phyloP scores from a whole-genome alignment of 2,888 invertebrate species.

The Cosmopolites sordidus region DNA sequence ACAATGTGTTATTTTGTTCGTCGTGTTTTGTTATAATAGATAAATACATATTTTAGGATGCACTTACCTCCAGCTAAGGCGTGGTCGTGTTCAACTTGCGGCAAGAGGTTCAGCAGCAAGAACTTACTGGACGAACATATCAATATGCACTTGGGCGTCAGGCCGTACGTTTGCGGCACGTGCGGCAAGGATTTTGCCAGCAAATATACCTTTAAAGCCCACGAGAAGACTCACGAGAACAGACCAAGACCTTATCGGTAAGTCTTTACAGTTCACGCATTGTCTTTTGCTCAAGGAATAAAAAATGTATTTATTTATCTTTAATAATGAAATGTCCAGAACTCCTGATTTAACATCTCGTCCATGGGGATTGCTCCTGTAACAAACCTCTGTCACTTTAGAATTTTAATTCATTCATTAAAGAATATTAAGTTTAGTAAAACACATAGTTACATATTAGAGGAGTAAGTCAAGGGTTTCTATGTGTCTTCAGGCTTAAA shows the following conservation, averaged over 20 bases:
- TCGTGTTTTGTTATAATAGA: background rate
- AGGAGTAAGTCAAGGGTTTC: too few relatives aligned
- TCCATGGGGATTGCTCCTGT: too few relatives aligned
- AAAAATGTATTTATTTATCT: background rate
- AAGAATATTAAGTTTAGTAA: too few relatives aligned
- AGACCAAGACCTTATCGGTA: constrained; percentile 61
- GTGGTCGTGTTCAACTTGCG: constrained; percentile 63
- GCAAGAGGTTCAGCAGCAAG: constrained; percentile 64
- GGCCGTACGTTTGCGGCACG: constrained; percentile 61
- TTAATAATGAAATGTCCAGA: too few relatives aligned
- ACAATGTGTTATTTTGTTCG: background rate
- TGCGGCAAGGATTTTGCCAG: constrained; percentile 74
- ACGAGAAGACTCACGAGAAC: constrained; percentile 66
- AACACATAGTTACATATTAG: too few relatives aligned
- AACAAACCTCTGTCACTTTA: too few relatives aligned
- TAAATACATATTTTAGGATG: constrained; percentile 43
- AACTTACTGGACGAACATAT: constrained; percentile 68
- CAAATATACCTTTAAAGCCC: constrained; percentile 71
- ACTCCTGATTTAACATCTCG: too few relatives aligned
- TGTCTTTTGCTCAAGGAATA: background rate
- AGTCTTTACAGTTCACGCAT: constrained; percentile 1
- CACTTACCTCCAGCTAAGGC: constrained; percentile 60
- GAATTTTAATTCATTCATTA: too few relatives aligned
- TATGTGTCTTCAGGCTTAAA: too few relatives aligned
- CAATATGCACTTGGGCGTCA: constrained; percentile 64